A percentile compares a stretch with the other conserved stretches of the same genome.
These are phyloP conservation scores for Argyresthia goedartella DNA, from an alignment of 2,888 invertebrate species.

Conservation along the genomic window DNA sequence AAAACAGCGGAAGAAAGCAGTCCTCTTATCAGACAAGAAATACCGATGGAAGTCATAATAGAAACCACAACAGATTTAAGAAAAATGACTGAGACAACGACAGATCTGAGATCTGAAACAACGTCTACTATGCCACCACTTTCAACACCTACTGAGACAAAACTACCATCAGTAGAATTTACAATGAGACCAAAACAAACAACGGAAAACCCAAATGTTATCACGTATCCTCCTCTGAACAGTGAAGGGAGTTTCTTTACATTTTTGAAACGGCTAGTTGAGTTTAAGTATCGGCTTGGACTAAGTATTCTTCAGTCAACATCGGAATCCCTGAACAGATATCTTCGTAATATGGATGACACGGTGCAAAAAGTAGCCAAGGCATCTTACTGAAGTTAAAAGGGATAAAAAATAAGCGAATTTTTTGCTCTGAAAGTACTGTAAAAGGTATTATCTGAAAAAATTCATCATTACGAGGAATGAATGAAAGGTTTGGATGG, in stretches of 20 bases:
- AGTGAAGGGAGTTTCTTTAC: slow-evolving; percentile 63
- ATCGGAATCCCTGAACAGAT: slow-evolving; percentile 75
- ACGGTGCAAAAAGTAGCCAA: slow-evolving; percentile 32
- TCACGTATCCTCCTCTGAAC: slow-evolving; percentile 49
- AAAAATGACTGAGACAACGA: slow-evolving; percentile 49
- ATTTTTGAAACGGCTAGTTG: slow-evolving; percentile 74
- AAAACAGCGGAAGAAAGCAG: slow-evolving; percentile 18
- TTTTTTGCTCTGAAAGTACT: no score
- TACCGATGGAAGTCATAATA: slow-evolving; percentile 11
- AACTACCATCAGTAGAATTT: slow-evolving; percentile 12
- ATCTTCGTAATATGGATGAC: slow-evolving; percentile 72
- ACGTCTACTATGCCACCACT: slow-evolving; percentile 41
- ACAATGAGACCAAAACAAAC: slow-evolving; percentile 20
- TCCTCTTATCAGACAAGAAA: neutral
- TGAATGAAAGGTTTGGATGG: no score
- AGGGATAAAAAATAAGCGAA: neutral
- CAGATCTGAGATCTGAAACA: slow-evolving; percentile 43
- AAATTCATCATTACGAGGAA: no score
- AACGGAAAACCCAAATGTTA: slow-evolving; percentile 37
- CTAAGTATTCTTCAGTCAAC: slow-evolving; percentile 77
- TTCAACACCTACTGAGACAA: slow-evolving; percentile 27
- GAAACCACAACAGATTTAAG: slow-evolving; percentile 33
- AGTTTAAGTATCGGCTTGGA: slow-evolving; percentile 77
- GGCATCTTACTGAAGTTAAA: slow-evolving; percentile 20
- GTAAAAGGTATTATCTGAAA: no score